Evolutionary conservation across 2,797 vertebrate genomes (phyloP).

Genomic region (Chelidonichthys spinosus): DNA sequence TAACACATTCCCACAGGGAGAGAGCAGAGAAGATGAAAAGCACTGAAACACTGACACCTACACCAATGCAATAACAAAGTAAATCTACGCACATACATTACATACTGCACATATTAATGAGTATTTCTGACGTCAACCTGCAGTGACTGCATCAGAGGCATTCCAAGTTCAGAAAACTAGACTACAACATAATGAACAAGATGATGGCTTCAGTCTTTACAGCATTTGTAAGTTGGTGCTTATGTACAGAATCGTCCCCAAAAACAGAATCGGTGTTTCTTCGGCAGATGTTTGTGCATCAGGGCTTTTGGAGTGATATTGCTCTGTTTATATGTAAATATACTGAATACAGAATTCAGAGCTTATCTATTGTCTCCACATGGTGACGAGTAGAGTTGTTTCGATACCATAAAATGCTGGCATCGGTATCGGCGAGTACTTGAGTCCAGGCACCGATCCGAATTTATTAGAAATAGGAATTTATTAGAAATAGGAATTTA

Average conservation of each 20-base stretch:
- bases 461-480: too few relatives aligned
- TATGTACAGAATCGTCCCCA: neutral
- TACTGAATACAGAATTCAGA: too few relatives aligned
- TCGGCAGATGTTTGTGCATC: neutral
- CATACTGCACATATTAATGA: constrained; percentile 18
- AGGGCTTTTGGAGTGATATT: too few relatives aligned
- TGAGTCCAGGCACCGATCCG: too few relatives aligned
- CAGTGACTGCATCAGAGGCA: constrained; percentile 4
- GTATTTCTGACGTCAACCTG: constrained; percentile 10
- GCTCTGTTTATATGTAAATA: neutral
- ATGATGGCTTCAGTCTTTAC: neutral
- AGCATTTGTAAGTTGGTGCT: neutral
- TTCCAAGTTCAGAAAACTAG: neutral
- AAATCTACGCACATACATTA: constrained; percentile 16
- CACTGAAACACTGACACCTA: constrained; percentile 28
- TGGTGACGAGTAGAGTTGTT: neutral
- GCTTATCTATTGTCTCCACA: neutral
- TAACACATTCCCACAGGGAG: constrained; percentile 52
- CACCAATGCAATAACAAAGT: constrained; percentile 13
- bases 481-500: too few relatives aligned
- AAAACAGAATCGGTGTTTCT: constrained; percentile 1
- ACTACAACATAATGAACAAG: neutral
- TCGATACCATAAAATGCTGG: too few relatives aligned
- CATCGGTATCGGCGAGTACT: too few relatives aligned
- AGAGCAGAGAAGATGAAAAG: constrained; percentile 50